phyloP scores from a whole-genome alignment of 2,113 vertebrate genomes.

The Campylomormyrus numenius region DNA sequence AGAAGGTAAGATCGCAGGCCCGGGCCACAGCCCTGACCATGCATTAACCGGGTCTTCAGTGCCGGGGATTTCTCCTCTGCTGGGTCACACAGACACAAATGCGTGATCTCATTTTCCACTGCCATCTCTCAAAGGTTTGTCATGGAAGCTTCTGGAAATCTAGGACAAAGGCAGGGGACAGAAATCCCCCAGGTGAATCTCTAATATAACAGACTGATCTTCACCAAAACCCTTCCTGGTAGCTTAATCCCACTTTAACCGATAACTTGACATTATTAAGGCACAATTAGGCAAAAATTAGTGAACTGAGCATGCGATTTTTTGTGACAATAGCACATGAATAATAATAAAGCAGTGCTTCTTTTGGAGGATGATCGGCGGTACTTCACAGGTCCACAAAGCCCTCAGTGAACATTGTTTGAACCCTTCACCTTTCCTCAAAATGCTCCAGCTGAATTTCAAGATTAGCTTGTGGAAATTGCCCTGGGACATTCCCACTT shows the following conservation, averaged over 20 bases:
- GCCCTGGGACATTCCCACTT: background rate
- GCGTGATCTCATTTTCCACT: background rate
- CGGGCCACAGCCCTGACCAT: conserved; percentile 3
- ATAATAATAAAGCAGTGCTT: background rate
- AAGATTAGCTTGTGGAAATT: background rate
- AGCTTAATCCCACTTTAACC: background rate
- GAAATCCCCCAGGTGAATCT: background rate
- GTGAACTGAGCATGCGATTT: background rate
- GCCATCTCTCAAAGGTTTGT: background rate
- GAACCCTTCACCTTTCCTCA: background rate
- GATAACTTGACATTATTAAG: background rate
- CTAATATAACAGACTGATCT: background rate
- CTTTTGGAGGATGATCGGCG: background rate
- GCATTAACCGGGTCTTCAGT: conserved; percentile 22
- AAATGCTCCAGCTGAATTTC: background rate
- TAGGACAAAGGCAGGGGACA: background rate
- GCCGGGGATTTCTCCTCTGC: background rate
- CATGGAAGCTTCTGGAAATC: background rate
- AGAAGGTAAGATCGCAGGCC: conserved; percentile 57
- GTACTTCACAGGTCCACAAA: background rate
- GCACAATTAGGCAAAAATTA: background rate
- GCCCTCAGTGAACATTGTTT: background rate
- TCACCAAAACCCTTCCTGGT: background rate
- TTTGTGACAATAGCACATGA: background rate
- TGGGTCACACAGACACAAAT: background rate